Evolutionary conservation across 2,113 vertebrate genomes (phyloP), one percentile per base, ranked within the genome.

Genomic region (Thalassarche chlororhynchos): DNA sequence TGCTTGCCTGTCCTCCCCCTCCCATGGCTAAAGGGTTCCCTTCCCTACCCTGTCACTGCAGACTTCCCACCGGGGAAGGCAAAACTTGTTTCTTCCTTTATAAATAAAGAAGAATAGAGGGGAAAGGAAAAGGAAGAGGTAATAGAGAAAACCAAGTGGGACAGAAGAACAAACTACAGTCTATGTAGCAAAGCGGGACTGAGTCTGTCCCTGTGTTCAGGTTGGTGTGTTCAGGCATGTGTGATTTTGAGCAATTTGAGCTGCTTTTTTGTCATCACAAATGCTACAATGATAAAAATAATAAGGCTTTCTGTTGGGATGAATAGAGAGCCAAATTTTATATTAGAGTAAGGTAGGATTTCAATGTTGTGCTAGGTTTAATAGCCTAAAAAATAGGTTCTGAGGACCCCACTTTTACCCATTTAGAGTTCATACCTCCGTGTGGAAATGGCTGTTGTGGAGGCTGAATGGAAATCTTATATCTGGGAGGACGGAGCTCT

Each of bases 181-280:
- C 13, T 15, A 0, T 1, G 2, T 13, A 36, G 38, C 26, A 34
- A n/a, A 81, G 25, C 31, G 62, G 20, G 36, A 31, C 2, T 2
- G 23, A 47, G 20, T 28, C 52, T 89, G 18, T 8, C 26, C 54
- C 29, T 34, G 42, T 51, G 28, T 60, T 64, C 2, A 10, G 16
- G 20, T 10, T 52, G 9, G 1, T 60, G 21, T 66, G 20, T 28
- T 55, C 34, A 40, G 46, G 49, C 29, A 20, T 9, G 13, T 13
- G 12, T n/a, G 47, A 6, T 58, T 34, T 79, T 61, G 88, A 71
- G 21, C 16, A 52, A 10, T 72, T 24, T 6, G 25, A 55, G 55
- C 13, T 70, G 28, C 8, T 68, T 52, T 44, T 52, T 52, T 64
- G 7, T 60, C 12, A 38, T 61, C 12, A 25, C 4, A 91, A 68